Percentiles rank a stretch among this genome's conserved stretches.
Evolutionary conservation across 1,140 invertebrate genomes (phyloP).

Genomic region (Heliconius nattereri): DNA sequence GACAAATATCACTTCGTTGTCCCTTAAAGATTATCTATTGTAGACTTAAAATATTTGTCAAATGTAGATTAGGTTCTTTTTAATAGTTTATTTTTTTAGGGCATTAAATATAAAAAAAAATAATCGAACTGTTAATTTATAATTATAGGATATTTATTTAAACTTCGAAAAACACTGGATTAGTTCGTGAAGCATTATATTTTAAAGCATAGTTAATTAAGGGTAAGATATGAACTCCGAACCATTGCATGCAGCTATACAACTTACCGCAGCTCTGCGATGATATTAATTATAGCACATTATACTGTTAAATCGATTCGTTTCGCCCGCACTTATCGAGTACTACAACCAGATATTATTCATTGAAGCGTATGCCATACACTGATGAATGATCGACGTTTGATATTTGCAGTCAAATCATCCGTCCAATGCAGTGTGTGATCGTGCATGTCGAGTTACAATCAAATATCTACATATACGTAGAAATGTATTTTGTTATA

Average conservation of each 20-base stretch:
- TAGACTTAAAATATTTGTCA: not conserved
- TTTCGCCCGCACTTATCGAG: not conserved
- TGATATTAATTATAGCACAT: not conserved
- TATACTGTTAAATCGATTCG: not conserved
- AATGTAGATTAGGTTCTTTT: not conserved
- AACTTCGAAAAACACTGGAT: too few species aligned
- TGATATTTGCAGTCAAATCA: slow-evolving; percentile 11
- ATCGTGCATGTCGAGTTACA: slow-evolving; percentile 10
- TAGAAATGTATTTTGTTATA: not conserved
- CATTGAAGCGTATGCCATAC: not conserved
- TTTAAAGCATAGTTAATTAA: too few species aligned
- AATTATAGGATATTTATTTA: too few species aligned
- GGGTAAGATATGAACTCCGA: not conserved
- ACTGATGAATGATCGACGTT: slow-evolving; percentile 6
- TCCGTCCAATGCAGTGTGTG: slow-evolving; percentile 10
- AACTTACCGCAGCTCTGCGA: too few species aligned
- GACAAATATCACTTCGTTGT: slow-evolving; percentile 40
- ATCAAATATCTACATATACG: not conserved
- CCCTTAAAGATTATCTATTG: slow-evolving; percentile 9
- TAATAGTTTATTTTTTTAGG: not conserved
- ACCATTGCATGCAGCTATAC: not conserved
- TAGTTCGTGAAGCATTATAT: too few species aligned
- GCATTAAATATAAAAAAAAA: too few species aligned
- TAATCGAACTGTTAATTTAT: too few species aligned
- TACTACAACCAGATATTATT: slow-evolving; percentile 8